Evolutionary conservation across 2,113 vertebrate species (phyloP).

Genomic region (Ailurus styani): DNA sequence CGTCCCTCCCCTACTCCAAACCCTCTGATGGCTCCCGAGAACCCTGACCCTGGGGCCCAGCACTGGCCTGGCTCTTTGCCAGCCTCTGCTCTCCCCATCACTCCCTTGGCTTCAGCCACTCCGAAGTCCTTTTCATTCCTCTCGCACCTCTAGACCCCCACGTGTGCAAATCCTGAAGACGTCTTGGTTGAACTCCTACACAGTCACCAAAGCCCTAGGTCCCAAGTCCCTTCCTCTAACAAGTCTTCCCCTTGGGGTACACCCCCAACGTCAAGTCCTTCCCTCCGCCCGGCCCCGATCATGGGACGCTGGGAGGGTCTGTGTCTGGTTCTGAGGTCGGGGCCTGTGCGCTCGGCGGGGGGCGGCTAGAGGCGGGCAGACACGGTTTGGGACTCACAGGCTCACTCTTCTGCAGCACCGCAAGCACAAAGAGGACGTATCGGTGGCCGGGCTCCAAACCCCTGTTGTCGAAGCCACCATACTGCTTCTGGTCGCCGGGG

Average conservation of each 20-base stretch:
- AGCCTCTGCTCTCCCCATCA: accelerated
- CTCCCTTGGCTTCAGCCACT: not conserved
- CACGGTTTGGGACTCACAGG: slow-evolving; percentile 82
- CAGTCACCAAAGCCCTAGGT: not conserved
- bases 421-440: slow-evolving; percentile 94
- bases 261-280: not conserved
- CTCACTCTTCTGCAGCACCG: slow-evolving; percentile 87
- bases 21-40: accelerated
- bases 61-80: not conserved
- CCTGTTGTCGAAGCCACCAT: slow-evolving; percentile 92
- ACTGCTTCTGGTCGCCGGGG: slow-evolving; percentile 90
- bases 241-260: not conserved
- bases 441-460: slow-evolving; percentile 91
- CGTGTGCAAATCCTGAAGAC: accelerated
- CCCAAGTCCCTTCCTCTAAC: not conserved
- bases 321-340: not conserved
- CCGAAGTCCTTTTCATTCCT: not conserved
- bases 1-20: not conserved
- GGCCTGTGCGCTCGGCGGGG: accelerated
- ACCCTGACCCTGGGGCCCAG: accelerated
- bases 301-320: too few species aligned
- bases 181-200: not conserved
- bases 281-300: not conserved
- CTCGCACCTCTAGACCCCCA: not conserved
- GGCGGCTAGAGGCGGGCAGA: not conserved